Percentiles rank a stretch among this genome's conserved stretches.
Conservation (phyloP, 2,888 invertebrate genomes). For the Drosophila greeni region DNA sequence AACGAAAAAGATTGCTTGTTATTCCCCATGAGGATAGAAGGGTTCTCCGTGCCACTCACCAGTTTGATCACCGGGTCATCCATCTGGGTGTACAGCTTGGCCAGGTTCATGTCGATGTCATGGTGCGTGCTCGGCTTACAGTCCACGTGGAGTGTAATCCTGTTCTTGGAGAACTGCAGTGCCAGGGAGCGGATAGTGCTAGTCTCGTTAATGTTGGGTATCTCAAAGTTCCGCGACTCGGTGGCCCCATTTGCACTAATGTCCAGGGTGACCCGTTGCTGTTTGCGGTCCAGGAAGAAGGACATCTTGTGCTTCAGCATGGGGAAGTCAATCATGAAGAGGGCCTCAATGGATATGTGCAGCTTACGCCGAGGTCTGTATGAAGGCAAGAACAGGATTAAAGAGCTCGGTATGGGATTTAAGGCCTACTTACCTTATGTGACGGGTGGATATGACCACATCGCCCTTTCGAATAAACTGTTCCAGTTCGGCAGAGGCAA, state of each 20-base stretch:
- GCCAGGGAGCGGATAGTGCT: conserved; percentile 78
- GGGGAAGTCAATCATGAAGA: conserved; percentile 79
- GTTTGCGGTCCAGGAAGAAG: conserved; percentile 79
- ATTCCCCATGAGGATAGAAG: neutral
- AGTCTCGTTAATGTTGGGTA: conserved; percentile 78
- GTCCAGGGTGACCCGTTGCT: conserved; percentile 77
- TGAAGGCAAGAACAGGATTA: neutral
- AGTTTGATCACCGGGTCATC: conserved; percentile 79
- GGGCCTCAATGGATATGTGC: conserved; percentile 78
- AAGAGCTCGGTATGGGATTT: neutral
- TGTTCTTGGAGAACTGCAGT: conserved; percentile 77
- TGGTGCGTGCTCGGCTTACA: conserved; percentile 77
- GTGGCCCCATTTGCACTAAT: conserved; percentile 76
- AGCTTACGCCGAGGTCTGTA: conserved; percentile 77
- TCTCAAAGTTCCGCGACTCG: conserved; percentile 78
- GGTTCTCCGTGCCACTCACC: conserved; percentile 59
- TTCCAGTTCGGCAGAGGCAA: conserved; percentile 78
- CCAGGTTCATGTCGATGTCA: conserved; percentile 77
- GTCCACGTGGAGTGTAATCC: conserved; percentile 76
- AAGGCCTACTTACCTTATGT: conserved; percentile 75
- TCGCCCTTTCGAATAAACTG: conserved; percentile 79
- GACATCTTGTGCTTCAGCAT: conserved; percentile 79
- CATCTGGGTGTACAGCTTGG: conserved; percentile 79
- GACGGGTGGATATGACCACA: conserved; percentile 79
- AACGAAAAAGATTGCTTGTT: conserved; percentile 1